Conservation (phyloP, 2,797 vertebrate genomes). For the Diglossa cyanea region DNA sequence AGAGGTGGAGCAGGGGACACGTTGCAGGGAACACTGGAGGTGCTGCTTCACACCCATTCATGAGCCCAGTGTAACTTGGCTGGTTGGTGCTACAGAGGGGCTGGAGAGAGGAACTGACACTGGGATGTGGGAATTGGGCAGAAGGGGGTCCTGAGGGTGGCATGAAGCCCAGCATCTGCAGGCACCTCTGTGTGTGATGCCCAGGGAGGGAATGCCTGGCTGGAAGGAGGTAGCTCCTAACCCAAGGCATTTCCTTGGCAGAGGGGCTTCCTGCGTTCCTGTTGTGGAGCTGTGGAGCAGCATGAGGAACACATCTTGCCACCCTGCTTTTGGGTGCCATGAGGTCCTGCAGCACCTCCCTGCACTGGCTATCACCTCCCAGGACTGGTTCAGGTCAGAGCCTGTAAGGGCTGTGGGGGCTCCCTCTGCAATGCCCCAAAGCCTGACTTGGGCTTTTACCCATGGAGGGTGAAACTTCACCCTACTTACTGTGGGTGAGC, state of each 20-base stretch:
- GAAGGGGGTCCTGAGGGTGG: neutral
- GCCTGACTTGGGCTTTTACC: neutral
- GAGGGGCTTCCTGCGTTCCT: neutral
- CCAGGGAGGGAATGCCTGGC: neutral
- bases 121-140: neutral
- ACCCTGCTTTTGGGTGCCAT: rapidly evolving
- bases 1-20: rapidly evolving
- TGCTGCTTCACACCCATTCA: neutral
- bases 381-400: neutral
- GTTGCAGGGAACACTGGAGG: rapidly evolving
- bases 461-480: neutral
- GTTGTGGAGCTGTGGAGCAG: neutral
- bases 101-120: neutral
- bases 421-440: neutral
- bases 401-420: neutral
- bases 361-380: neutral
- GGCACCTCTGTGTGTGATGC: neutral
- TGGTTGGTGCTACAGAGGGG: neutral
- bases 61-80: neutral
- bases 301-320: rapidly evolving
- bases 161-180: neutral
- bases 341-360: neutral
- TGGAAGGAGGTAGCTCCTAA: neutral
- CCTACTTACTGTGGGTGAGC: neutral
- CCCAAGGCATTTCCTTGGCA: neutral